phyloP scores from a whole-genome alignment of 1,140 invertebrate genomes.

The Panagrolaimus sp. region DNA sequence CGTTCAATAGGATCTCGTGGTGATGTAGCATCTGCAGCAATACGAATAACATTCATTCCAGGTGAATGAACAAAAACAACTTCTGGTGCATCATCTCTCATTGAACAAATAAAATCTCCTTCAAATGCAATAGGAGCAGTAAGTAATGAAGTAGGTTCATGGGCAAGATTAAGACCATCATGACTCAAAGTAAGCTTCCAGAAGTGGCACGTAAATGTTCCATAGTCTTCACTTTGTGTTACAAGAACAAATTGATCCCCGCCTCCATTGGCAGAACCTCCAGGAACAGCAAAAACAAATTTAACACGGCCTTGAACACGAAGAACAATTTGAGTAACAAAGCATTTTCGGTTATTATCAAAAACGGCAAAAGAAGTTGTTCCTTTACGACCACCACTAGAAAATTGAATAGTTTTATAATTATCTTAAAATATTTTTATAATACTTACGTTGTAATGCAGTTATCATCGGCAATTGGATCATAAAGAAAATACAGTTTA shows the following conservation, averaged over 20 bases:
- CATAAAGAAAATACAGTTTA: slow-evolving; percentile 57
- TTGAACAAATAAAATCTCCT: slow-evolving; percentile 50
- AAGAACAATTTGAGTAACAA: slow-evolving; percentile 50
- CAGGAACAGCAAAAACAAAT: slow-evolving; percentile 50
- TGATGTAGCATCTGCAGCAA: slow-evolving; percentile 37
- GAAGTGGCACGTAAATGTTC: slow-evolving; percentile 44
- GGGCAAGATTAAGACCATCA: slow-evolving; percentile 41
- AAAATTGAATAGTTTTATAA: slow-evolving; percentile 21
- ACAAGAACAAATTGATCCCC: slow-evolving; percentile 51
- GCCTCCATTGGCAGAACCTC: slow-evolving; percentile 36
- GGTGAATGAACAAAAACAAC: slow-evolving; percentile 52
- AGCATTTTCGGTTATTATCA: slow-evolving; percentile 51
- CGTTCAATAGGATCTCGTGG: slow-evolving; percentile 45
- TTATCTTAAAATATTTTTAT: slow-evolving; percentile 10
- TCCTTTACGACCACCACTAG: slow-evolving; percentile 49
- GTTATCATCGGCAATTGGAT: slow-evolving; percentile 51
- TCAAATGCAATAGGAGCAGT: slow-evolving; percentile 43
- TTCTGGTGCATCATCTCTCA: slow-evolving; percentile 54
- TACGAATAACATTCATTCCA: slow-evolving; percentile 43
- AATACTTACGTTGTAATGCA: slow-evolving; percentile 45
- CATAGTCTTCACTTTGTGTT: slow-evolving; percentile 51
- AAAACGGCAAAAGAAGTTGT: slow-evolving; percentile 50
- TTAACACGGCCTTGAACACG: slow-evolving; percentile 51
- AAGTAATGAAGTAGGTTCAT: slow-evolving; percentile 43
- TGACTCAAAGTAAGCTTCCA: slow-evolving; percentile 45